Evolutionary conservation across 2,797 vertebrate species (phyloP).

Genomic region (Rallus crepitans): DNA sequence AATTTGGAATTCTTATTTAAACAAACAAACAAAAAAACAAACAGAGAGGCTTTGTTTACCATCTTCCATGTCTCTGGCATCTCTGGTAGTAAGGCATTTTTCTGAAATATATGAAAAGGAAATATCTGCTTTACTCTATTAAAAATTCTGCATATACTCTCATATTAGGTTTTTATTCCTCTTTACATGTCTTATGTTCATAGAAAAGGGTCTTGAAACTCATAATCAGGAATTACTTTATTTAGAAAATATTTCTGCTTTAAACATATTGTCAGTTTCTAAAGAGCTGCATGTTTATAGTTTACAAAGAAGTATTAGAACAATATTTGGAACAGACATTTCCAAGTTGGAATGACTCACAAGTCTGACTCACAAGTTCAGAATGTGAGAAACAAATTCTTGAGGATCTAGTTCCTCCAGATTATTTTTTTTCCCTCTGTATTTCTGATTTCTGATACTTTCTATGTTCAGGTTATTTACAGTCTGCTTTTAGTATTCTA

Average conservation of each 20-base stretch:
- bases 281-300: background rate
- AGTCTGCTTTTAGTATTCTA: background rate
- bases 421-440: background rate
- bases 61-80: background rate
- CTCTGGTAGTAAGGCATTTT: background rate
- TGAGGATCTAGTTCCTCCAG: background rate
- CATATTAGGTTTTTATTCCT: background rate
- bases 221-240: background rate
- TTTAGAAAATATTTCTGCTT: background rate
- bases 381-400: background rate
- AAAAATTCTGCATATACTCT: background rate
- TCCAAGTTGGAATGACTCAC: background rate
- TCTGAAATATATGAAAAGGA: background rate
- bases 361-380: background rate
- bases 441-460: background rate
- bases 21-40: background rate
- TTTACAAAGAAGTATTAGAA: background rate
- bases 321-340: background rate
- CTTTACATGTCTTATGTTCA: background rate
- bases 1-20: background rate
- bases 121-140: background rate
- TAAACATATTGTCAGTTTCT: background rate
- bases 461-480: background rate
- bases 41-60: background rate
- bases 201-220: background rate